These are phyloP conservation scores for Catagonus wagneri DNA, from an alignment of 2,113 vertebrate species.

Conservation along the genomic window DNA sequence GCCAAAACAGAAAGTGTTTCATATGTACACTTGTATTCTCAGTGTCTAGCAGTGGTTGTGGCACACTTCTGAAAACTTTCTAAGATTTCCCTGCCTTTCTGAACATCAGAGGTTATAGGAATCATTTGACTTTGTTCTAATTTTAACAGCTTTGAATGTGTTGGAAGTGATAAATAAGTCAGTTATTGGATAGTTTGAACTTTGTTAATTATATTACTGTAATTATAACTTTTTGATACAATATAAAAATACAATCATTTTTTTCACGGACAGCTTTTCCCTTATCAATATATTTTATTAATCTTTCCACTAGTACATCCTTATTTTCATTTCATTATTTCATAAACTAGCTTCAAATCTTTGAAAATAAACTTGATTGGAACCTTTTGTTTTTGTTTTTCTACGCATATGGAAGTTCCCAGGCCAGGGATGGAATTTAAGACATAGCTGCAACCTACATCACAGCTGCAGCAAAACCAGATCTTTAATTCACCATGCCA, in stretches of 20 bases:
- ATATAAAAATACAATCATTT: neutral
- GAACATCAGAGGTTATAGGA: neutral
- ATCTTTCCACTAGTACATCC: neutral
- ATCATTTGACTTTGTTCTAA: neutral
- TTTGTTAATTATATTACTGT: neutral
- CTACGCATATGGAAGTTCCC: no score
- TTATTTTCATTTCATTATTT: slow-evolving; percentile 5
- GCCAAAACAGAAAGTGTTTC: neutral
- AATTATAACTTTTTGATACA: neutral
- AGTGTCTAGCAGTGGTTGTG: neutral
- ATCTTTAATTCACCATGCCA: no score
- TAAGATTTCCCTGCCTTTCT: neutral
- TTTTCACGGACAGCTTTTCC: neutral
- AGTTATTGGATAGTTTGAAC: neutral
- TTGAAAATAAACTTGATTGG: slow-evolving; percentile 9
- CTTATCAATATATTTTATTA: neutral
- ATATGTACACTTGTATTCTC: neutral
- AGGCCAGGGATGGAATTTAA: no score
- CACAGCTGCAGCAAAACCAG: no score
- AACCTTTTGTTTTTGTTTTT: no score
- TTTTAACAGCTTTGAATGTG: neutral
- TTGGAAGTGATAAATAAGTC: neutral
- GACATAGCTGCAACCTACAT: no score
- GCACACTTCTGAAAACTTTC: neutral
- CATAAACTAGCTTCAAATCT: neutral